Evolutionary conservation across 2,888 invertebrate genomes (phyloP).

Genomic region (Stenichneumon culpator): DNA sequence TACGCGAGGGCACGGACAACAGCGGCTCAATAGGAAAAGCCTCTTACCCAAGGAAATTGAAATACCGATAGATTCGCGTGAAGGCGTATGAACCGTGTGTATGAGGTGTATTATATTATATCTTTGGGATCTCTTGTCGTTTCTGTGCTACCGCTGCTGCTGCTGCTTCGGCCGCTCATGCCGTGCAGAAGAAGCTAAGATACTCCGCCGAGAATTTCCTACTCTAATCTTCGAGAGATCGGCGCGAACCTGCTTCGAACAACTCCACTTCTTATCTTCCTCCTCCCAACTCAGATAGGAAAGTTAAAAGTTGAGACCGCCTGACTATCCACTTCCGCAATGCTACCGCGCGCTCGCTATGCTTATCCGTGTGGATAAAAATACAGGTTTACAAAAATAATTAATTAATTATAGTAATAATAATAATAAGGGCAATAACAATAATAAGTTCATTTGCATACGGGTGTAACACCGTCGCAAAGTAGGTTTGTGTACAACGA

Average conservation of each 20-base stretch:
- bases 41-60: conserved; percentile 43
- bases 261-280: conserved; percentile 3
- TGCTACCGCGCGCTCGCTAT: not conserved
- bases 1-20: not conserved
- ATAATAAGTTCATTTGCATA: not conserved
- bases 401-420: not conserved
- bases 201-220: not conserved
- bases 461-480: not conserved
- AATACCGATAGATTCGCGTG: not conserved
- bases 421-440: not conserved
- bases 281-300: not conserved
- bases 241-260: not conserved
- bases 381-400: not conserved
- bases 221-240: not conserved
- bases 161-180: not conserved
- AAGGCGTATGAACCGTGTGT: not conserved
- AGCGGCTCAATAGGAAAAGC: not conserved
- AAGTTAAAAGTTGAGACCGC: not conserved
- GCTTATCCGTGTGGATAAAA: not conserved
- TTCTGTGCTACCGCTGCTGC: not conserved
- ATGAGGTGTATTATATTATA: not conserved
- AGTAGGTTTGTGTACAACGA: not conserved
- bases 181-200: not conserved
- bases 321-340: not conserved
- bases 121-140: conserved; percentile 32